phyloP scores from a whole-genome alignment of 2,113 vertebrate species.

The Sardina pilchardus region DNA sequence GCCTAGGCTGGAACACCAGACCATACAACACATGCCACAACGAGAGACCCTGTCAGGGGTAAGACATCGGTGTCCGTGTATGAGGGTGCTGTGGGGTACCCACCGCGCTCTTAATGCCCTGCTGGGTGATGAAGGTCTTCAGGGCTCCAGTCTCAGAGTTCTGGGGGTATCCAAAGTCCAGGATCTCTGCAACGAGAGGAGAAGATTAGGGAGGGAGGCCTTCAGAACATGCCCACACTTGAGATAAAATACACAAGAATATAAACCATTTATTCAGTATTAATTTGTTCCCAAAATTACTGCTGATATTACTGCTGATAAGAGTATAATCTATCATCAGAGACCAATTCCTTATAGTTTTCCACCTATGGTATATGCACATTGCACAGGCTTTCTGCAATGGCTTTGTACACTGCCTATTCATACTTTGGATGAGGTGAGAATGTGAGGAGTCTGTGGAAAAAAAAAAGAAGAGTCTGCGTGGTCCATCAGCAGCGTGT shows the following conservation, averaged over 20 bases:
- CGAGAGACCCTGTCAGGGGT: neutral
- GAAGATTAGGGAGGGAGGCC: neutral
- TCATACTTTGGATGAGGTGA: neutral
- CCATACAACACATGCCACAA: neutral
- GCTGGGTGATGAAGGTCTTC: constrained; percentile 99
- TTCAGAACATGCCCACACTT: neutral
- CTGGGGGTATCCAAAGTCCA: constrained; percentile 99
- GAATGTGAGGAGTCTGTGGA: neutral
- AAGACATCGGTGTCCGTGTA: too few species aligned
- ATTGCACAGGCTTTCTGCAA: neutral
- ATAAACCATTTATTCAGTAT: neutral
- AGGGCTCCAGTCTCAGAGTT: constrained; percentile 98
- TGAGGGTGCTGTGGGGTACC: constrained; percentile 18
- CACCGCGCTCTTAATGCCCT: constrained; percentile 99
- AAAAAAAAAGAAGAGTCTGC: neutral
- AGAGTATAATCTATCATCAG: neutral
- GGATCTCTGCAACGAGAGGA: constrained; percentile 80
- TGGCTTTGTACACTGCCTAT: neutral
- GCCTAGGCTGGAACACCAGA: neutral
- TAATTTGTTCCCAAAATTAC: neutral
- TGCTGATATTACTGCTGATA: neutral
- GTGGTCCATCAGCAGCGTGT: constrained; percentile 3
- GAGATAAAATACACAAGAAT: neutral
- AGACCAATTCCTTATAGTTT: neutral
- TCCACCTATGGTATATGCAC: neutral